Evolutionary conservation across 2,113 vertebrate genomes (phyloP).

Genomic region (Trinectes maculatus): DNA sequence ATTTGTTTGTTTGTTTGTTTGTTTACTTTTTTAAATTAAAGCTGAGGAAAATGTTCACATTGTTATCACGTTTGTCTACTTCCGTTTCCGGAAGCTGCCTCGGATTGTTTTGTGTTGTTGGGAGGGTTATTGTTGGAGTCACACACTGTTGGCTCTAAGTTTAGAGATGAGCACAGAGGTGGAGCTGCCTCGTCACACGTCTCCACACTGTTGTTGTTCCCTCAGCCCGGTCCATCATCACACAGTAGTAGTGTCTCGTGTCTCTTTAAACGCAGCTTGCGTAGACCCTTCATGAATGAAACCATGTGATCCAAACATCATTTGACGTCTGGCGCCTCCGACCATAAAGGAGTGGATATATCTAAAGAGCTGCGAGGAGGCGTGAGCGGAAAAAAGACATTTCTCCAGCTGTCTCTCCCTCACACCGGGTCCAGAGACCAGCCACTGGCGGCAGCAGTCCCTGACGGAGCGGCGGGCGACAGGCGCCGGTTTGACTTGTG

Average conservation of each 20-base stretch:
- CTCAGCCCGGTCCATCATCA: slow-evolving; percentile 38
- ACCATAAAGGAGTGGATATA: slow-evolving; percentile 74
- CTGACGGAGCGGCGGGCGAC: slow-evolving; percentile 44
- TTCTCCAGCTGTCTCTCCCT: slow-evolving; percentile 61
- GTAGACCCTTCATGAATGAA: slow-evolving; percentile 93
- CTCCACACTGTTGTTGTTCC: slow-evolving; percentile 50
- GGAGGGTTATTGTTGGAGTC: slow-evolving; percentile 5
- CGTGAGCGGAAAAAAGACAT: slow-evolving; percentile 68
- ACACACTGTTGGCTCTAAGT: slow-evolving; percentile 43
- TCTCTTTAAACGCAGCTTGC: slow-evolving; percentile 82
- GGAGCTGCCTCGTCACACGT: slow-evolving; percentile 55
- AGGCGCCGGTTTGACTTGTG: slow-evolving; percentile 63
- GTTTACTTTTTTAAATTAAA: no score
- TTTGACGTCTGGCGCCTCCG: slow-evolving; percentile 86
- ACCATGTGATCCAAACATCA: slow-evolving; percentile 94
- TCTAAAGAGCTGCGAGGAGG: slow-evolving; percentile 74
- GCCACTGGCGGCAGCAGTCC: slow-evolving; percentile 39
- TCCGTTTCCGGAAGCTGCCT: no score
- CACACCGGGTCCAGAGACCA: slow-evolving; percentile 46
- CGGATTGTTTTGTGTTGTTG: slow-evolving; percentile 18
- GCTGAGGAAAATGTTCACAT: no score
- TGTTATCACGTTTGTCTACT: no score
- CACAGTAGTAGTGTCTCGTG: slow-evolving; percentile 62
- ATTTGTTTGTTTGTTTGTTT: no score
- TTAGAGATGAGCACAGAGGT: slow-evolving; percentile 41